Conservation (phyloP, 92 coral and sea anemone genomes). For the Heliopora coerulea region DNA sequence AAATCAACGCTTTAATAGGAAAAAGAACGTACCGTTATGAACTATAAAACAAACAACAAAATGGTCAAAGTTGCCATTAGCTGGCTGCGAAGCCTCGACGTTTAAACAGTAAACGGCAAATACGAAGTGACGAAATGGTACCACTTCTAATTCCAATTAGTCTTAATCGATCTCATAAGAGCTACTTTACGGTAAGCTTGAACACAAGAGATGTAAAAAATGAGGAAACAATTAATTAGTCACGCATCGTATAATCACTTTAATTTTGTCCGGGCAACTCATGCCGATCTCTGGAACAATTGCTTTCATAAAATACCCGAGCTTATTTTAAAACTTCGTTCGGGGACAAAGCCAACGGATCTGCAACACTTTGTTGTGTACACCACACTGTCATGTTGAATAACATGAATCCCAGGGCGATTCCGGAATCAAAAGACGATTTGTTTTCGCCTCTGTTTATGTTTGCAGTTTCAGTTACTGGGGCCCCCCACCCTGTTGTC, state of each 20-base stretch:
- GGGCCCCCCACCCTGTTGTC: slow-evolving; percentile 4
- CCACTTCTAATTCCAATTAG: slow-evolving; percentile 38
- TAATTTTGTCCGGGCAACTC: slow-evolving; percentile 39
- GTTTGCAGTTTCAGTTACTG: slow-evolving; percentile 23
- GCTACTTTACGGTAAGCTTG: slow-evolving; percentile 12
- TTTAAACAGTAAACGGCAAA: neutral
- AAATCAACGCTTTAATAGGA: no score
- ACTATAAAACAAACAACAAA: no score
- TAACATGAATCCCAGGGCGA: no score
- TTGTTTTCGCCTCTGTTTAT: slow-evolving; percentile 6
- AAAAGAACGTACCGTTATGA: no score
- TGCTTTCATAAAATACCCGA: neutral
- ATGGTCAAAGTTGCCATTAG: neutral
- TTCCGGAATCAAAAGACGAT: neutral
- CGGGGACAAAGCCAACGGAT: neutral
- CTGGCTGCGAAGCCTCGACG: neutral
- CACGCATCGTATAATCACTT: slow-evolving; percentile 41
- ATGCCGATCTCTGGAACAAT: slow-evolving; percentile 41
- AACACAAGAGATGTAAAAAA: slow-evolving; percentile 31
- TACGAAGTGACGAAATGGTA: slow-evolving; percentile 12
- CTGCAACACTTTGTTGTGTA: neutral
- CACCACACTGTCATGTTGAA: neutral
- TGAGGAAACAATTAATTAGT: slow-evolving; percentile 45
- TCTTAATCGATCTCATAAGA: slow-evolving; percentile 23
- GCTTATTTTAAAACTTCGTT: neutral